Base-by-base conservation (phyloP, 2,888 invertebrate species). In the Melieria crassipennis region DNA sequence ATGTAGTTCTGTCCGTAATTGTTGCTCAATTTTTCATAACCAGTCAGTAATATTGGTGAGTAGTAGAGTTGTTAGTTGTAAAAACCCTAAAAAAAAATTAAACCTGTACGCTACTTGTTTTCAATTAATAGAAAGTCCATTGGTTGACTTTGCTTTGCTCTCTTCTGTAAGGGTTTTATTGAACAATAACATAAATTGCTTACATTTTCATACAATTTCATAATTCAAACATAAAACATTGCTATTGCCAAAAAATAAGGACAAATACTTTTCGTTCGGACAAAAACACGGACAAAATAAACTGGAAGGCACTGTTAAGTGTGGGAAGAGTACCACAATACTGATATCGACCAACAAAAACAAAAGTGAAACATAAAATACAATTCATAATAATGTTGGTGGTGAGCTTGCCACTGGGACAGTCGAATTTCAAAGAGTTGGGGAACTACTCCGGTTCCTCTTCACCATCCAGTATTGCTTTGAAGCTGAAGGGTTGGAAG, bases 401-500 rank as follows among this genome's bases (percentile, higher is more conserved):
- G 30, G 30, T 30, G 30, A 30, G 30, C 30, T 30, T 30, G 30
- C 3, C 30, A 30, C 30, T 30, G 30, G 30, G 30, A 30, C 30
- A 30, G 30, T 30, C 30, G 30, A 55, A 11, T 52, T 16, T 60
- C 43, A 42, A 43, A 3, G 48, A 69, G 70, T 57, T 56, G 43
- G 7, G 42, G 57, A 52, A 69, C 52, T 7, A 52, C 7, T 50
- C 61, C 9, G 65, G 10, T 64, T 78, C 87, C 0, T 90, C 90
- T 74, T 91, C 91, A 73, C 87, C 88, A 75, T 90, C 90, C 77
- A 93, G 87, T 80, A 93, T 91, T 46, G 89, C 88, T 81, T 93
- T 93, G 89, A 96, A 96, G 81, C 92, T 92, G 89, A 96, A 95
- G 3, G 96, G 96, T 82, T 91, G 89, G 89, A 96, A 96, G 74